These are phyloP conservation scores for Sapajus apella DNA, from an alignment of 2,113 vertebrate genomes.

Conservation along the genomic window DNA sequence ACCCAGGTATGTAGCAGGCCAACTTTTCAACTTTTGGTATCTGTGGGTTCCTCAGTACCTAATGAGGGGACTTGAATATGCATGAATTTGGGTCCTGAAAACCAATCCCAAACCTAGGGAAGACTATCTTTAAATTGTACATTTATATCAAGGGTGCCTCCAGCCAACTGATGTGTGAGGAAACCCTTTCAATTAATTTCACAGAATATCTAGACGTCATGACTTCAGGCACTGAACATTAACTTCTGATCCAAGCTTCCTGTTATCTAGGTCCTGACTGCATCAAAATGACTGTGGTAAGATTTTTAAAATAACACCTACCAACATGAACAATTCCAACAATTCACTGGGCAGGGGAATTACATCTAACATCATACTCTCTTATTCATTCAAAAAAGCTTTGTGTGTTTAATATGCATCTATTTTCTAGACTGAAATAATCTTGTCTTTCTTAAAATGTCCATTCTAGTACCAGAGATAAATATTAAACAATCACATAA, in stretches of 20 bases:
- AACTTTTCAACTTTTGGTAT: background rate
- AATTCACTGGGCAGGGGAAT: background rate
- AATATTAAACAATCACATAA: background rate
- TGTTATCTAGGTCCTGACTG: background rate
- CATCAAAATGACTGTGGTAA: background rate
- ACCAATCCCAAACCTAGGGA: background rate
- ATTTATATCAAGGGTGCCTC: background rate
- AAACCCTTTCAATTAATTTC: background rate
- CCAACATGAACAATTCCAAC: background rate
- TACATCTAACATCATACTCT: background rate
- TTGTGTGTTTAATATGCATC: too few species aligned
- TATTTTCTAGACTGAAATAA: background rate
- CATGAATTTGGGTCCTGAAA: background rate
- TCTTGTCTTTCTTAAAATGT: background rate
- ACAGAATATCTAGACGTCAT: background rate
- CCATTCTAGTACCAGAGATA: background rate
- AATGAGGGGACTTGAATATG: background rate
- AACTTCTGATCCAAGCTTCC: background rate
- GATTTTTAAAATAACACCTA: background rate
- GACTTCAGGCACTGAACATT: background rate
- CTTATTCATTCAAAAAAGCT: background rate
- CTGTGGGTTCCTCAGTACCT: background rate
- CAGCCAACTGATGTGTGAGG: background rate
- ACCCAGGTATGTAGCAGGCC: accelerated
- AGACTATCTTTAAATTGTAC: background rate